Conservation (phyloP, 2,888 invertebrate genomes). For the Trichogramma dendrolimi region DNA sequence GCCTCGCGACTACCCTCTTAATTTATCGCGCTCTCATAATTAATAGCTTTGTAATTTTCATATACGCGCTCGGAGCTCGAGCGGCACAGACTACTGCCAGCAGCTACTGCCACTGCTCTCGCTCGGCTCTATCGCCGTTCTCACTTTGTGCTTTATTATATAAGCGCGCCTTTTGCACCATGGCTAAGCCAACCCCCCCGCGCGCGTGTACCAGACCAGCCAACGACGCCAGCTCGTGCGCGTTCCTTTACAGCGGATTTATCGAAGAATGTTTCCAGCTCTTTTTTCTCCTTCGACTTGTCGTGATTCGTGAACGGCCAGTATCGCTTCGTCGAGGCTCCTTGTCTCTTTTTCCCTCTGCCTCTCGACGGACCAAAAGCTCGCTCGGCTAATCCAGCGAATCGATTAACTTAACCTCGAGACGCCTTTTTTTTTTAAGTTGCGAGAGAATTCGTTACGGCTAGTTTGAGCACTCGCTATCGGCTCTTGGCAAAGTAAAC, state of each 20-base stretch:
- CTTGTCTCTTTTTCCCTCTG: no score
- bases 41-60: constrained; percentile 54
- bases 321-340: no score
- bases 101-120: background rate
- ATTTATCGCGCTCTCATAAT: constrained; percentile 52
- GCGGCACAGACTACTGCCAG: background rate
- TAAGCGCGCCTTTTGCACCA: background rate
- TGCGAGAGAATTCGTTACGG: no score
- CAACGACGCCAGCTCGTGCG: background rate
- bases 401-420: no score
- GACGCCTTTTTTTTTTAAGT: no score
- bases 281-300: no score
- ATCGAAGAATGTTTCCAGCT: constrained; percentile 5
- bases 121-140: background rate
- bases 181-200: background rate
- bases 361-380: no score
- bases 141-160: background rate
- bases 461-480: no score
- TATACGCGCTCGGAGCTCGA: constrained; percentile 35
- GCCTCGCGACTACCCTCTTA: constrained; percentile 48
- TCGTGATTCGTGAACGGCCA: no score
- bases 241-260: background rate
- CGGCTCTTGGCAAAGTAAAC: no score
- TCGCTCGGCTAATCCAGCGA: no score
- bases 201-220: background rate